A percentile compares a stretch with the other conserved stretches of the same genome.
phyloP scores from a whole-genome alignment of 1,140 invertebrate species.

The Ips nitidus region DNA sequence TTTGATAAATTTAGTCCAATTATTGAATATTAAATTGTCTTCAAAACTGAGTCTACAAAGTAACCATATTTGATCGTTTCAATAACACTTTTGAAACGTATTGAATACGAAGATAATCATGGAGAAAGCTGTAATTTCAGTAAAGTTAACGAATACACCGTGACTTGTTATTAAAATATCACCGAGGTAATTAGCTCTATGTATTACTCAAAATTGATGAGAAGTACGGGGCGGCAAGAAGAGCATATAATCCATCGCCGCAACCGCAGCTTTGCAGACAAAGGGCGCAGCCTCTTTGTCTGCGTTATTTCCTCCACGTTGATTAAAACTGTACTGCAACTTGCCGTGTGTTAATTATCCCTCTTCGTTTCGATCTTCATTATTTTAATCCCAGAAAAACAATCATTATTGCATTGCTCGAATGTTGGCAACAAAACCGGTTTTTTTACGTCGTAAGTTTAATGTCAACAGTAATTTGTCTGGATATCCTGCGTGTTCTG shows the following conservation, averaged over 20 bases:
- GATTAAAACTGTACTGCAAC: constrained; percentile 18
- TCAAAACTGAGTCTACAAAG: too few relatives aligned
- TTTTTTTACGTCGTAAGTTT: background rate
- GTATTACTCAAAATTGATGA: constrained; percentile 1
- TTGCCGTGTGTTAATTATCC: constrained; percentile 4
- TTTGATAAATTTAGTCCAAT: too few relatives aligned
- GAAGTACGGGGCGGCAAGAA: background rate
- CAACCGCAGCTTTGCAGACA: constrained; percentile 14
- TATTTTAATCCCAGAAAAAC: too few relatives aligned
- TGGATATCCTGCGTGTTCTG: constrained; percentile 10
- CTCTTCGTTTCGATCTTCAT: background rate
- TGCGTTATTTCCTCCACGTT: constrained; percentile 18
- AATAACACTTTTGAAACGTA: too few relatives aligned
- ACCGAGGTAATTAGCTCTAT: background rate
- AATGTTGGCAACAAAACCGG: background rate
- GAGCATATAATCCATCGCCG: constrained; percentile 6
- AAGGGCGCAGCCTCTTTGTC: constrained; percentile 19
- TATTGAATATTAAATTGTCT: too few relatives aligned
- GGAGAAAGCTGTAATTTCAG: too few relatives aligned
- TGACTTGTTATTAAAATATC: too few relatives aligned
- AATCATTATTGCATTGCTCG: too few relatives aligned
- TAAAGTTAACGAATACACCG: too few relatives aligned
- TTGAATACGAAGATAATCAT: too few relatives aligned
- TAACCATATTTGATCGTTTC: too few relatives aligned
- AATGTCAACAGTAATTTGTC: constrained; percentile 21